Evolutionary conservation across 1,140 invertebrate species (phyloP), one percentile per base, ranked within the genome.

Genomic region (Drosophila yakuba): DNA sequence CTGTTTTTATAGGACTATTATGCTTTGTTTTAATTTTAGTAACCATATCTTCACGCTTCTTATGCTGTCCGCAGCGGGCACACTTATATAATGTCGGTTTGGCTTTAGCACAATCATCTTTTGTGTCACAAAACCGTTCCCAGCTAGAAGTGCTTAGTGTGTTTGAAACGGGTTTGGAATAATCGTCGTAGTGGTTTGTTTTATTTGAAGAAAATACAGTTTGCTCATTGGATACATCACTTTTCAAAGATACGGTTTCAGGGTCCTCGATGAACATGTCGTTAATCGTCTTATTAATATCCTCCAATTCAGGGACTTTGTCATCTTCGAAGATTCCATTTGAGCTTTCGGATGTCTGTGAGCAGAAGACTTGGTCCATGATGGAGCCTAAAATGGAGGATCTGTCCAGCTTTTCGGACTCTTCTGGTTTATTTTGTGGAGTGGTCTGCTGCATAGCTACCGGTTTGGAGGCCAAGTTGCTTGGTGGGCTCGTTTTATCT

Each of bases 201-300:
- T 84, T 84, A 84, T 84, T 84, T 32, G 54, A 17, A 14, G 59
- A 50, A 74, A 45, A 43, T 64, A 78, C 60, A 78, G 57, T 44
- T 43, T 62, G 54, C 17, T 83, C 60, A 50, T 47, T 67, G 20
- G 59, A 43, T 15, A 76, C 58, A 4, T 84, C 72, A 63, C 32
- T 62, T 63, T 45, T 25, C 14, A 28, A 28, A n/a, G 44, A 15
- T 10, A 2, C 35, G 1, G 10, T 12, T 45, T 14, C 55, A 2
- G 14, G 5, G 2, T 25, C 12, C 6, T 50, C 32, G 12, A 3
- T 3, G 14, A 12, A 17, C 4, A 23, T 10, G 14, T 51, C 28
- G 4, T 5, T 20, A 14, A 43, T n/a, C 12, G 41, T 20, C 25
- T 14, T 17, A 5, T 1, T 17, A 36, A 14, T 3, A 20, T 43